These are phyloP conservation scores for Acanthosoma haemorrhoidale DNA, from an alignment of 2,888 invertebrate species.

Conservation along the genomic window DNA sequence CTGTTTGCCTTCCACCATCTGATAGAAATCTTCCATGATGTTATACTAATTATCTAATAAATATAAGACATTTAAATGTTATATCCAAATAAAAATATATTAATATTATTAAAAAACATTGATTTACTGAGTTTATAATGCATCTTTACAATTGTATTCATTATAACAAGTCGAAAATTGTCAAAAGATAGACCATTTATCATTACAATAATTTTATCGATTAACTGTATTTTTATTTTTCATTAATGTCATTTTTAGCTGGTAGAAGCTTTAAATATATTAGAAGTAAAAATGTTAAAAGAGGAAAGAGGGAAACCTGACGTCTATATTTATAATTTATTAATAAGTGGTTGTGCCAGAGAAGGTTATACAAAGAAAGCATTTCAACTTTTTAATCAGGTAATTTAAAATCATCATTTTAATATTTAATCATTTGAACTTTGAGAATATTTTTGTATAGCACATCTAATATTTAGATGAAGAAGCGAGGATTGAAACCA, in stretches of 20 bases:
- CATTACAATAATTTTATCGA: neutral
- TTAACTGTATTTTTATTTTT: neutral
- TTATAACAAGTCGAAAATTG: too few species aligned
- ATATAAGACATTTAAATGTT: too few species aligned
- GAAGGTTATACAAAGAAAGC: constrained; percentile 82
- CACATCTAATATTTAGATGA: constrained; percentile 57
- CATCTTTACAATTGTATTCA: too few species aligned
- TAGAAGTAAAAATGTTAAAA: constrained; percentile 70
- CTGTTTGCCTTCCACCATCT: too few species aligned
- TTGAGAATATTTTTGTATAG: neutral
- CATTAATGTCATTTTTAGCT: constrained; percentile 44
- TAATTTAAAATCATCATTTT: constrained; percentile 39
- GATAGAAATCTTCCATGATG: too few species aligned
- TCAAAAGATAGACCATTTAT: too few species aligned
- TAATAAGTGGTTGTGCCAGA: constrained; percentile 77
- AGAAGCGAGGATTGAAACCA: constrained; percentile 61
- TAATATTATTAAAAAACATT: too few species aligned
- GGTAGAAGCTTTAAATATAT: constrained; percentile 68
- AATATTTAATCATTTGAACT: neutral
- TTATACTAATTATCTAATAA: too few species aligned
- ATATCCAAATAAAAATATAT: too few species aligned
- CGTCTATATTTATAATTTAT: constrained; percentile 69
- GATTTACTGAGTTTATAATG: too few species aligned
- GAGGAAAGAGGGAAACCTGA: constrained; percentile 74
- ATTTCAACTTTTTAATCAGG: constrained; percentile 69